Conservation (phyloP, 2,113 vertebrate genomes). For the Turdus rufiventris region DNA sequence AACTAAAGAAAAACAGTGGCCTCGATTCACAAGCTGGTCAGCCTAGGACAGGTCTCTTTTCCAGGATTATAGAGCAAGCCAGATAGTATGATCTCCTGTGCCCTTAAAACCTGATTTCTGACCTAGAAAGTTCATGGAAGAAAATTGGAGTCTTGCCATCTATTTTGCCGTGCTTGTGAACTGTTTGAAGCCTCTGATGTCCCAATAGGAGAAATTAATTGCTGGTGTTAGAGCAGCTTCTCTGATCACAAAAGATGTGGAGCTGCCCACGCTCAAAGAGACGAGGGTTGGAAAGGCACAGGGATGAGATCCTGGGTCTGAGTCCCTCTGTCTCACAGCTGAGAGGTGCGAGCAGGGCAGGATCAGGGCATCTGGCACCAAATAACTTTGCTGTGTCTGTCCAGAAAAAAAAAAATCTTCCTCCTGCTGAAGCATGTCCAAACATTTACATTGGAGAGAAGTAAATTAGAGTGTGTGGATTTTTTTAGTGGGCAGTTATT, state of each 20-base stretch:
- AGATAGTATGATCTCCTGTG: background rate
- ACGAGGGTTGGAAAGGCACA: background rate
- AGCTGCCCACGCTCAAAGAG: background rate
- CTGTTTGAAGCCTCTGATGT: background rate
- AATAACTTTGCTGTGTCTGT: background rate
- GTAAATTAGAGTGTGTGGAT: background rate
- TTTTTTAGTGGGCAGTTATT: background rate
- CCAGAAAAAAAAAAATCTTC: background rate
- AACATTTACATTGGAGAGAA: background rate
- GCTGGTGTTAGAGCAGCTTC: background rate
- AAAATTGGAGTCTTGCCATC: conserved; percentile 39
- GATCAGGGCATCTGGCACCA: background rate
- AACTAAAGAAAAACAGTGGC: background rate
- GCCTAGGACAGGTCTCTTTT: background rate
- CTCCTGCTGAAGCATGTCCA: background rate
- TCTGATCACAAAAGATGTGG: background rate
- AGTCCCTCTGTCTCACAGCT: background rate
- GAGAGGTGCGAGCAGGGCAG: background rate
- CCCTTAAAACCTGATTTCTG: conserved; percentile 45
- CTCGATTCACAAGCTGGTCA: background rate
- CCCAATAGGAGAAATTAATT: conserved; percentile 33
- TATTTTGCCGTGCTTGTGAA: background rate
- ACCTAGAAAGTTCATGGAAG: conserved; percentile 35
- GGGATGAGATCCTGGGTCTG: background rate
- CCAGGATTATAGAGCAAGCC: background rate